These are phyloP conservation scores for Lagocephalus sceleratus DNA, from an alignment of 2,797 vertebrate genomes.

Conservation along the genomic window DNA sequence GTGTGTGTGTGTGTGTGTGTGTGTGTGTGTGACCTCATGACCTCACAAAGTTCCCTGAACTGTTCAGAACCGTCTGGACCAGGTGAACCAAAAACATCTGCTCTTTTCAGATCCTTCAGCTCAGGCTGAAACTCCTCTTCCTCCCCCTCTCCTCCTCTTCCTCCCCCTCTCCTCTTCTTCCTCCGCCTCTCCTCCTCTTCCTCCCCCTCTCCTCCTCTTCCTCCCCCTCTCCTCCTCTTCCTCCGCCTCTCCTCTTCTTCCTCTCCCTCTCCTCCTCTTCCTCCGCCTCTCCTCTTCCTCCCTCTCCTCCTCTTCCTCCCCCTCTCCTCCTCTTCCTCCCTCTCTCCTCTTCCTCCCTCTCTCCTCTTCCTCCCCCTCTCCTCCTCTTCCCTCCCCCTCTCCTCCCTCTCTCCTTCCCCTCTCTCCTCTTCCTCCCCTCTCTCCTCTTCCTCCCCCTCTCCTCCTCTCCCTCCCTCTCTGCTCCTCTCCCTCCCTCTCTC, in stretches of 20 bases:
- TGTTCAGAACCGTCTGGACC: slow-evolving; percentile 12
- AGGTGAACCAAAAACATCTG: slow-evolving; percentile 8
- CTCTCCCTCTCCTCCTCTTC: slow-evolving; percentile 45
- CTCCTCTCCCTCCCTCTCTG: slow-evolving; percentile 32
- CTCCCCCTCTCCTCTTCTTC: slow-evolving; percentile 44
- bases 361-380: slow-evolving; percentile 61
- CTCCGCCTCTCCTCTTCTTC: slow-evolving; percentile 45
- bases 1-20: too few species aligned
- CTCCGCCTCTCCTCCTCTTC: slow-evolving; percentile 44
- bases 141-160: slow-evolving; percentile 21
- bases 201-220: slow-evolving; percentile 24
- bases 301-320: slow-evolving; percentile 18
- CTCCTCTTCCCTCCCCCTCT: slow-evolving; percentile 27
- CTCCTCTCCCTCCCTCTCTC: too few species aligned
- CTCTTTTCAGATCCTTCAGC: slow-evolving; percentile 23
- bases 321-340: too few species aligned
- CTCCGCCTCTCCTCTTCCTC: slow-evolving; percentile 55
- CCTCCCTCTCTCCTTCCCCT: slow-evolving; percentile 37
- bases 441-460: slow-evolving; percentile 61
- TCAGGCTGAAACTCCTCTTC: slow-evolving; percentile 39
- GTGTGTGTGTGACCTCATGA: neutral
- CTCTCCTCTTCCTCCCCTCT: slow-evolving; percentile 41
- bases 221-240: slow-evolving; percentile 31
- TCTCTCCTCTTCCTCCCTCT: slow-evolving; percentile 17
- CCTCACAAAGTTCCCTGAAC: neutral